Conservation (phyloP, 2,888 invertebrate species). For the Geophilus truncorum region DNA sequence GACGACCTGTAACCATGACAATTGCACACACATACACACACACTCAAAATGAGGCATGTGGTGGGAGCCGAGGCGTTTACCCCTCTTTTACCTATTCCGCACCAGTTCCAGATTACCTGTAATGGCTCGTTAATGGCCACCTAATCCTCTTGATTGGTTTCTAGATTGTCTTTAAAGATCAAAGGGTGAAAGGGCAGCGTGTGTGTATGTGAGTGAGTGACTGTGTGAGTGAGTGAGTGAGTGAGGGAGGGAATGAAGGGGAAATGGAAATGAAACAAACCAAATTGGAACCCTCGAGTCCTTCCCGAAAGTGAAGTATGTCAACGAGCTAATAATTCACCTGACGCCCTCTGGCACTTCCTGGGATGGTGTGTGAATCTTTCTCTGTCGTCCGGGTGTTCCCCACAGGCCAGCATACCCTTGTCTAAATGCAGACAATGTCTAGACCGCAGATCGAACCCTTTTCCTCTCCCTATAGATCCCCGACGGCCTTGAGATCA, state of each 20-base stretch:
- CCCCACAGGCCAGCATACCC: no score
- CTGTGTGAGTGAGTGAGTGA: no score
- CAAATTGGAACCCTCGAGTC: no score
- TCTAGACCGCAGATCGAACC: conserved; percentile 17
- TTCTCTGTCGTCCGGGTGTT: no score
- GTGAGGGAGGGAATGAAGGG: no score
- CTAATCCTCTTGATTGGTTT: neutral
- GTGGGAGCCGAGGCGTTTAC: neutral
- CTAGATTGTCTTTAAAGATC: no score
- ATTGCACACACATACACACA: neutral
- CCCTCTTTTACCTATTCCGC: neutral
- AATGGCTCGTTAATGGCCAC: neutral
- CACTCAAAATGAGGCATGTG: neutral
- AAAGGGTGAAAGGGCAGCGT: no score
- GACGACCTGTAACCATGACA: neutral
- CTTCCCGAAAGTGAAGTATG: neutral
- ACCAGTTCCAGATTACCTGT: neutral
- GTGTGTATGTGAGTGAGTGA: no score
- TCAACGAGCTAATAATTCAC: conserved; percentile 5
- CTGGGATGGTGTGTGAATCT: neutral
- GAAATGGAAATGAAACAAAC: no score
- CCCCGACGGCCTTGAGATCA: neutral
- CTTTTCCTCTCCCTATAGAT: neutral
- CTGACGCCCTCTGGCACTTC: neutral
- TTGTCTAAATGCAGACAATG: neutral